Percentiles rank a stretch among this genome's conserved stretches.
Evolutionary conservation across 1,140 invertebrate genomes (phyloP).

Genomic region (Helicoverpa armigera): DNA sequence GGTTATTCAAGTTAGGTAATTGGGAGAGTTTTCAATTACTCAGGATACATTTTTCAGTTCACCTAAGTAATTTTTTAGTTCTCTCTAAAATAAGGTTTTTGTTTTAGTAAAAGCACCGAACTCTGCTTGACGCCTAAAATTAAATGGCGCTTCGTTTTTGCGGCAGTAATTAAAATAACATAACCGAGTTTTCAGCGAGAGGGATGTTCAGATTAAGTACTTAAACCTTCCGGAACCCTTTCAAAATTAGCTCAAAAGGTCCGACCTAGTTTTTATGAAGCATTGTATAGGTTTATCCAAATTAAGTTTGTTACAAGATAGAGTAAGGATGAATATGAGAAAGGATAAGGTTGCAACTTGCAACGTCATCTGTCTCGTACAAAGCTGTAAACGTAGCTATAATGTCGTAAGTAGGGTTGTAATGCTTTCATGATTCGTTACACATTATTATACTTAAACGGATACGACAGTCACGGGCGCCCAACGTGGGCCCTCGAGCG

Average conservation of each 20-base stretch:
- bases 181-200: not conserved
- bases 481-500: slow-evolving; percentile 51
- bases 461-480: slow-evolving; percentile 42
- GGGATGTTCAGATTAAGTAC: not conserved
- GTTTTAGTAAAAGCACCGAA: no score
- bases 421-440: slow-evolving; percentile 61
- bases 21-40: no score
- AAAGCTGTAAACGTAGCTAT: slow-evolving; percentile 37
- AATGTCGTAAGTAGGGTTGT: slow-evolving; percentile 57
- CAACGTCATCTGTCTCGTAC: slow-evolving; percentile 5
- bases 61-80: no score
- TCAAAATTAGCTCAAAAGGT: not conserved
- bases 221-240: not conserved
- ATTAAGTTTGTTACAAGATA: slow-evolving; percentile 4
- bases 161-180: not conserved
- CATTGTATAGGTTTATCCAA: not conserved
- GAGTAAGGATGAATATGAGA: not conserved
- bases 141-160: not conserved
- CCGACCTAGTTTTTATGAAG: slow-evolving; percentile 1
- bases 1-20: no score
- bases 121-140: not conserved
- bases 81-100: no score
- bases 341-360: not conserved
- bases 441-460: slow-evolving; percentile 51
- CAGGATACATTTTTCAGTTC: no score